Base-by-base conservation (phyloP, 2,888 invertebrate genomes). In the Tenthredo amoena region DNA sequence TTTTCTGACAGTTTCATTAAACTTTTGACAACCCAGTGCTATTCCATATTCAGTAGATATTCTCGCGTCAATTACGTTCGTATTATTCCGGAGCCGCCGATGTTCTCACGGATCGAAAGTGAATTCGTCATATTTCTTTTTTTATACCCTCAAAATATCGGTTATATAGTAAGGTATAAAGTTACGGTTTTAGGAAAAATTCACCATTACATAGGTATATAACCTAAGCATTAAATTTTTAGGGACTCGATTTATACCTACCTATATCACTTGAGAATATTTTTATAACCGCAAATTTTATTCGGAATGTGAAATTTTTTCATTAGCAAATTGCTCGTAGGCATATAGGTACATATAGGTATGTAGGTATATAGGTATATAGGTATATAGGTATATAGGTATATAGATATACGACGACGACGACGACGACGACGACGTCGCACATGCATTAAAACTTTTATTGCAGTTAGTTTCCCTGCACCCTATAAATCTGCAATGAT, bases 1-100 rank as follows among this genome's bases (percentile, higher is more conserved):
- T 31, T 21, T 10, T 62, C 62, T 62, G 62, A 62, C 62, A 62
- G 62, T 62, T 62, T 62, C 62, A 62, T 62, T 62, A 62, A 62
- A 62, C 21, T 62, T 62, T 62, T 62, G 62, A 62, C 62, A 62
- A 62, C 26, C 21, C 26, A 55, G 7, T 55, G 55, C 26, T 62
- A 62, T 62, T 62, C 62, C 62, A 31, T 62, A 62, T 62, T 62
- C 62, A 62, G 62, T 12, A n/a, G 55, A 55, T n/a, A 55, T 55
- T 55, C 55, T n/a, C 55, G 55, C 55, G 55, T 55, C 55, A 55
- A 55, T 55, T 62, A 26, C 26, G 12, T 26, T 62, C 12, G 26
- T 2, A 26, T 62, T 62, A 62, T 62, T 26, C 1, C 12, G 0
- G 21, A 12, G 26, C 10, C 12, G 10, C 55, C 15, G n/a, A 55